A percentile compares a stretch with the other conserved stretches of the same genome.
These are phyloP conservation scores for Drosophila engyochracea DNA, from an alignment of 2,888 invertebrate species.

Conservation along the genomic window DNA sequence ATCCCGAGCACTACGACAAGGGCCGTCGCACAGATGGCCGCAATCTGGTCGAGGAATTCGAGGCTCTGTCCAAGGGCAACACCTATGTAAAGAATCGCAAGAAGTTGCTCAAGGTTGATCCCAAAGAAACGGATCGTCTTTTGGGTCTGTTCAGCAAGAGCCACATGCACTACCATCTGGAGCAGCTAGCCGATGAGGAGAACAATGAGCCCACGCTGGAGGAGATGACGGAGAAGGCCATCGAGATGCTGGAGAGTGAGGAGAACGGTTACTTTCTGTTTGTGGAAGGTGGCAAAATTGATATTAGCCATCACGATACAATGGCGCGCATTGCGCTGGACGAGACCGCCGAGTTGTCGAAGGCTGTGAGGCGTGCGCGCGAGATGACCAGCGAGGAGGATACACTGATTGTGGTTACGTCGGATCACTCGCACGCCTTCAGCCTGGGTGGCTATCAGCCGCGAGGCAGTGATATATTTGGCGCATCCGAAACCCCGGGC, in stretches of 20 bases:
- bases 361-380: conserved; percentile 89
- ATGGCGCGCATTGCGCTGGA: conserved; percentile 82
- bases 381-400: conserved; percentile 88
- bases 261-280: conserved; percentile 92
- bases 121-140: conserved; percentile 86
- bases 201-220: conserved; percentile 88
- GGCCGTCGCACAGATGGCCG: conserved; percentile 87
- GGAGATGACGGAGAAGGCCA: conserved; percentile 91
- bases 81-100: conserved; percentile 86
- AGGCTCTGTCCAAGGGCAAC: conserved; percentile 85
- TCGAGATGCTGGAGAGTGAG: conserved; percentile 88
- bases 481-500: conserved; percentile 74
- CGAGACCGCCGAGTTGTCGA: conserved; percentile 89
- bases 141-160: conserved; percentile 89
- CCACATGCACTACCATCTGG: conserved; percentile 90
- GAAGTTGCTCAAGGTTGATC: conserved; percentile 85
- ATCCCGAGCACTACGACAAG: conserved; percentile 86
- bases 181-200: conserved; percentile 85
- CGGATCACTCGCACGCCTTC: conserved; percentile 93
- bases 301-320: conserved; percentile 82
- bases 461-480: conserved; percentile 82
- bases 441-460: conserved; percentile 89
- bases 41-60: conserved; percentile 90
- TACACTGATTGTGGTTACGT: conserved; percentile 92
- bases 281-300: conserved; percentile 88